phyloP scores from a whole-genome alignment of 1,140 invertebrate species.

The Drosophila azteca region DNA sequence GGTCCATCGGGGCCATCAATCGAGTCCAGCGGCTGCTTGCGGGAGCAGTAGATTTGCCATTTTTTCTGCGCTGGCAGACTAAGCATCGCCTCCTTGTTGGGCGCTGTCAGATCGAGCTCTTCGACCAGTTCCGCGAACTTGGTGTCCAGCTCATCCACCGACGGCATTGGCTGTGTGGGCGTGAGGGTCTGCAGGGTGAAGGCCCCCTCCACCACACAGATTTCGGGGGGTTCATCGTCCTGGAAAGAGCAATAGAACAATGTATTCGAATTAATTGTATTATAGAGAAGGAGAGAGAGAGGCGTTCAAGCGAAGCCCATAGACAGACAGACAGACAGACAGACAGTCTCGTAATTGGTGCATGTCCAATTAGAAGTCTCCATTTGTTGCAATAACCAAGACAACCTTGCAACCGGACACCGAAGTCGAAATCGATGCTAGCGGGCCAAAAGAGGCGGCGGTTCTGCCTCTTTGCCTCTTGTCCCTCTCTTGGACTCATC shows the following conservation, averaged over 20 bases:
- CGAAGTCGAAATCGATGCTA: too few relatives aligned
- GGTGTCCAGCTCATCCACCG: slow-evolving; percentile 94
- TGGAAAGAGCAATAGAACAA: slow-evolving; percentile 66
- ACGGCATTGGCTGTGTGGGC: slow-evolving; percentile 95
- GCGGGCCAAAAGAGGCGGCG: too few relatives aligned
- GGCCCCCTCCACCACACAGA: slow-evolving; percentile 94
- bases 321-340: not conserved
- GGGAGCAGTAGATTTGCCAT: slow-evolving; percentile 98
- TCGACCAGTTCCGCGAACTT: slow-evolving; percentile 98
- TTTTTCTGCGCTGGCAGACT: slow-evolving; percentile 96
- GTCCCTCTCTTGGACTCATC: not conserved
- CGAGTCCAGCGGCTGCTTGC: slow-evolving; percentile 88
- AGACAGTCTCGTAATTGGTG: slow-evolving; percentile 39
- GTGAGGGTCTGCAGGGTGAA: slow-evolving; percentile 93
- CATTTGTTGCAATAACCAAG: too few relatives aligned
- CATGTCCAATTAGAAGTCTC: slow-evolving; percentile 58
- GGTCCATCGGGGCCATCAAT: slow-evolving; percentile 85
- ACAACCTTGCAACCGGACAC: too few relatives aligned
- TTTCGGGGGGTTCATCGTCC: slow-evolving; percentile 96
- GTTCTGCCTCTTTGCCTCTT: not conserved
- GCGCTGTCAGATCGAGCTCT: slow-evolving; percentile 95
- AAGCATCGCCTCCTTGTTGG: slow-evolving; percentile 96
- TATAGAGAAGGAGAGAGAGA: too few relatives aligned
- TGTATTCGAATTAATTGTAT: slow-evolving; percentile 9
- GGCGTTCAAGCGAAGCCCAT: slow-evolving; percentile 7